These are phyloP conservation scores for Drosophila virilis DNA, from an alignment of 1,140 invertebrate genomes.

Conservation along the genomic window DNA sequence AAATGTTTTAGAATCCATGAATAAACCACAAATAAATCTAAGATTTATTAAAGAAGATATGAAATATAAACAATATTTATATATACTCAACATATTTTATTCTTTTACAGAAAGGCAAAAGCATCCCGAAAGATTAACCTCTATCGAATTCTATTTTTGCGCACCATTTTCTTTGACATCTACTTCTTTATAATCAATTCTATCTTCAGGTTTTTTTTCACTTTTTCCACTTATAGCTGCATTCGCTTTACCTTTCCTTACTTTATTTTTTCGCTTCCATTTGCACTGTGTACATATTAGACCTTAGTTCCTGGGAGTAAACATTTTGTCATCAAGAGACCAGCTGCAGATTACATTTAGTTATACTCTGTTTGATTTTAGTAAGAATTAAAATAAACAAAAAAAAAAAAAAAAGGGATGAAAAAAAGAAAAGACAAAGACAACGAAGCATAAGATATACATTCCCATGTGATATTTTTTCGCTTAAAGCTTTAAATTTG, in stretches of 20 bases:
- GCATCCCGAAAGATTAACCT: too few relatives aligned
- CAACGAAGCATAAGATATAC: not conserved
- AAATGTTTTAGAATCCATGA: too few relatives aligned
- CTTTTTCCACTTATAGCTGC: not conserved
- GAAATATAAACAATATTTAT: too few relatives aligned
- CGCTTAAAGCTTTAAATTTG: not conserved
- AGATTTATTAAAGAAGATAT: too few relatives aligned
- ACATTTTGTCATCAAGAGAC: constrained; percentile 2
- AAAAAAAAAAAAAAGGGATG: not conserved
- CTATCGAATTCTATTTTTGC: too few relatives aligned
- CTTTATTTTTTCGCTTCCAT: not conserved
- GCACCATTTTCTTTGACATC: too few relatives aligned
- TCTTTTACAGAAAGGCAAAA: too few relatives aligned
- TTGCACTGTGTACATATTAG: constrained; percentile 2
- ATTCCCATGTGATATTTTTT: not conserved
- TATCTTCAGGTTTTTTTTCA: too few relatives aligned
- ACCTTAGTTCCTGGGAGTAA: not conserved
- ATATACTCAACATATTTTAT: too few relatives aligned
- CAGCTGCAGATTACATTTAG: constrained; percentile 19
- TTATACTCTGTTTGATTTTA: constrained; percentile 2
- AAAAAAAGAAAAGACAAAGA: not conserved
- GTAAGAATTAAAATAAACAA: constrained; percentile 14
- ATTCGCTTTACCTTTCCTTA: not conserved
- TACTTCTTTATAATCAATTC: too few relatives aligned
- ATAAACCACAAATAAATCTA: too few relatives aligned